phyloP scores from a whole-genome alignment of 1,140 invertebrate species.

The Ooceraea biroi region DNA sequence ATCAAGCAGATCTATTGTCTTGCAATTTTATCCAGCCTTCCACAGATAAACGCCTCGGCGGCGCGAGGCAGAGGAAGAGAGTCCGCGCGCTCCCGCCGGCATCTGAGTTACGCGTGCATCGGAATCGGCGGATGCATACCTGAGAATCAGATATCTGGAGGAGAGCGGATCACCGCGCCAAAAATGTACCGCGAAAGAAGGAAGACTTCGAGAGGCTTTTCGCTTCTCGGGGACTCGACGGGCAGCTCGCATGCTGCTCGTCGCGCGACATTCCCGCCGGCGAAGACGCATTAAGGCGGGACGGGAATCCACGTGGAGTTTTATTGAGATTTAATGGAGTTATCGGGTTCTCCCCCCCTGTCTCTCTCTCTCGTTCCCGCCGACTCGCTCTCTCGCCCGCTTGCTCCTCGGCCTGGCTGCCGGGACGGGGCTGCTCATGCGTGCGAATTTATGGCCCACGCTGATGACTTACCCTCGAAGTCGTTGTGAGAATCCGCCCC shows the following conservation, averaged over 20 bases:
- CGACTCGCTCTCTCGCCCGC: neutral
- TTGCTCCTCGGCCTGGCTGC: neutral
- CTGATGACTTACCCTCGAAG: slow-evolving; percentile 59
- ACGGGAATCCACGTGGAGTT: slow-evolving; percentile 54
- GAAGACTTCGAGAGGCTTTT: neutral
- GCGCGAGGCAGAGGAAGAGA: neutral
- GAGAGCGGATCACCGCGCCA: neutral
- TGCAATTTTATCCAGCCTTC: neutral
- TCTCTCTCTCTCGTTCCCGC: neutral
- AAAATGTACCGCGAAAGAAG: neutral
- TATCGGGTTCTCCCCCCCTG: slow-evolving; percentile 62
- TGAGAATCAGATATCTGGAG: too few relatives aligned
- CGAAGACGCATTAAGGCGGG: slow-evolving; percentile 44
- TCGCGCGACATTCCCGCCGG: slow-evolving; percentile 59
- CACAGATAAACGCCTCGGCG: neutral
- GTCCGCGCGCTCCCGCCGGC: neutral
- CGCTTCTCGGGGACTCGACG: slow-evolving; percentile 9
- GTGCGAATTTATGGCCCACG: slow-evolving; percentile 65
- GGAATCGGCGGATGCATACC: neutral
- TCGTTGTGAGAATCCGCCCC: slow-evolving; percentile 59
- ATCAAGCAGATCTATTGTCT: neutral
- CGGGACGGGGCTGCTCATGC: slow-evolving; percentile 61
- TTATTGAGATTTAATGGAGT: slow-evolving; percentile 73
- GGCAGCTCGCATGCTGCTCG: slow-evolving; percentile 2
- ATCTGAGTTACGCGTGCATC: slow-evolving; percentile 3